These are phyloP conservation scores for Rhodophaea formosa DNA, from an alignment of 2,888 invertebrate genomes.

Conservation along the genomic window DNA sequence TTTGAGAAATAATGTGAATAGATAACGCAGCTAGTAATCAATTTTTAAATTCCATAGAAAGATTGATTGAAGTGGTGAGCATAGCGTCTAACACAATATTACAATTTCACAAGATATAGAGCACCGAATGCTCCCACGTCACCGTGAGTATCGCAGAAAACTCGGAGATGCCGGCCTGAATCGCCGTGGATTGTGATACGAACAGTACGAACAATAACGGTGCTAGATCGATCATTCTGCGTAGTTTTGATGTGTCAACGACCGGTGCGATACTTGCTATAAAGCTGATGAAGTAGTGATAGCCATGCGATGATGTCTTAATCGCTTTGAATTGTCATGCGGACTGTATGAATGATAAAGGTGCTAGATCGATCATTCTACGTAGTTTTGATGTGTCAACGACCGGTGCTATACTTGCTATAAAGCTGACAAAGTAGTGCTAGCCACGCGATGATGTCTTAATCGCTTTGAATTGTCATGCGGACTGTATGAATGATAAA, in stretches of 20 bases:
- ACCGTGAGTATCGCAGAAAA: not conserved
- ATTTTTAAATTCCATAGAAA: too few relatives aligned
- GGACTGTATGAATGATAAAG: constrained; percentile 66
- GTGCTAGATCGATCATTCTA: constrained; percentile 53
- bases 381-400: constrained; percentile 52
- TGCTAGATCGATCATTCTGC: constrained; percentile 52
- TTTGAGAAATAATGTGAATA: too few relatives aligned
- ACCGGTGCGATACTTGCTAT: constrained; percentile 29
- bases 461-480: constrained; percentile 46
- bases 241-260: constrained; percentile 53
- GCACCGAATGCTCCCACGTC: not conserved
- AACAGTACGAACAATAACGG: constrained; percentile 67
- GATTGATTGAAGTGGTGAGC: too few relatives aligned
- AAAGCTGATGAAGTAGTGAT: not conserved
- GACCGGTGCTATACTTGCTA: constrained; percentile 32
- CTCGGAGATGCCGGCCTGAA: constrained; percentile 37
- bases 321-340: constrained; percentile 46
- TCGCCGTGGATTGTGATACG: constrained; percentile 44
- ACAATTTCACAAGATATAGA: not conserved
- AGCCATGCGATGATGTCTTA: constrained; percentile 18
- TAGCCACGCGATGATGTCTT: not conserved
- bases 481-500: constrained; percentile 65
- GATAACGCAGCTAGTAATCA: too few relatives aligned
- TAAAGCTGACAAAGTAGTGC: not conserved
- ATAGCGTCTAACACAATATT: too few relatives aligned